Evolutionary conservation across 2,113 vertebrate genomes (phyloP).

Genomic region (Nestor notabilis): DNA sequence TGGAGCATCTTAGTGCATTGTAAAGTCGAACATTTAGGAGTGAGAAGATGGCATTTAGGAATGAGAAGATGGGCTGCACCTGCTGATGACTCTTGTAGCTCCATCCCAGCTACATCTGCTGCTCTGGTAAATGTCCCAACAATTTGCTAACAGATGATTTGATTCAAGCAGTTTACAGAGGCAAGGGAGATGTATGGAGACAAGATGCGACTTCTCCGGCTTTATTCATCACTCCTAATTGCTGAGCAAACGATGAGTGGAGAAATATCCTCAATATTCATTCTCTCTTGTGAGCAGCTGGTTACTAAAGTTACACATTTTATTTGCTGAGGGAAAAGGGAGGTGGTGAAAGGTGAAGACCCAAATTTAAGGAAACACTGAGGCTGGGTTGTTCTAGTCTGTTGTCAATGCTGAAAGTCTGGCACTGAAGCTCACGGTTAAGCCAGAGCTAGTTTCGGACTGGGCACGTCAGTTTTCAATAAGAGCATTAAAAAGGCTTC

Average conservation of each 20-base stretch:
- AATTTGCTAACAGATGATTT: not conserved
- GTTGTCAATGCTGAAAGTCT: not conserved
- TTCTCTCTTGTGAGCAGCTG: not conserved
- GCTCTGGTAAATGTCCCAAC: not conserved
- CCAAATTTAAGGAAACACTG: not conserved
- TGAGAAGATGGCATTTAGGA: not conserved
- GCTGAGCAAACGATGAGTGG: not conserved
- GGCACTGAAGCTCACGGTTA: not conserved
- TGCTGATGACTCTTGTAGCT: not conserved
- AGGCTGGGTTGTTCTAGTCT: not conserved
- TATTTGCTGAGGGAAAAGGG: not conserved
- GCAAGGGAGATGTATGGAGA: not conserved
- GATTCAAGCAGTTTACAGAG: not conserved
- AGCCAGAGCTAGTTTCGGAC: not conserved
- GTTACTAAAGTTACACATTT: not conserved
- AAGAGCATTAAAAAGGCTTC: not conserved
- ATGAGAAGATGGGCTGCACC: not conserved
- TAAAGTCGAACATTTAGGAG: not conserved
- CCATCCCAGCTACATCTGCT: not conserved
- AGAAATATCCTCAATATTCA: not conserved
- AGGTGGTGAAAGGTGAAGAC: not conserved
- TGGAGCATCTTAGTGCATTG: not conserved
- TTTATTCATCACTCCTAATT: conserved; percentile 15
- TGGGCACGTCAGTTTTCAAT: not conserved
- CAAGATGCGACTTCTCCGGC: not conserved